These are phyloP conservation scores for Epinotia demarniana DNA, from an alignment of 2,888 invertebrate species.

Conservation along the genomic window DNA sequence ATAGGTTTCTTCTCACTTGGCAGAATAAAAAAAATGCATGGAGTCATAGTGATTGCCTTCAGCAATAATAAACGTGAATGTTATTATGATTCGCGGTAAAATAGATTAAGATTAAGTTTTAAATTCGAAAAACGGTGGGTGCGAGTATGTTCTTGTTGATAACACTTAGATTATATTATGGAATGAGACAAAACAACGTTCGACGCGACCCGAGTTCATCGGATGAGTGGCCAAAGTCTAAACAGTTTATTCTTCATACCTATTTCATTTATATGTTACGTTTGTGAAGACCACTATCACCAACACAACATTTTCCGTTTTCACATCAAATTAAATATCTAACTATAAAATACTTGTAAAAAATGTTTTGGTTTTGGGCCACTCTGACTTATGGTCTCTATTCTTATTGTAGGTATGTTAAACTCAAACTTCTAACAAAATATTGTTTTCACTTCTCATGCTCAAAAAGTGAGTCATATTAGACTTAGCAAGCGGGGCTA, in stretches of 20 bases:
- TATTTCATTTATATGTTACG: neutral
- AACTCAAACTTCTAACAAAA: neutral
- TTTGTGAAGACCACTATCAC: neutral
- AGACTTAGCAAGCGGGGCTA: too few relatives aligned
- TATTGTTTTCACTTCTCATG: too few relatives aligned
- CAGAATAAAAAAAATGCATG: neutral
- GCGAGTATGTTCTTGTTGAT: neutral
- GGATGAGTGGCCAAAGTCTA: too few relatives aligned
- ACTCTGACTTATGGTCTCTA: neutral
- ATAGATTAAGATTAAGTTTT: conserved; percentile 4
- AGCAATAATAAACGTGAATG: neutral
- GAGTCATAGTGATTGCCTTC: neutral
- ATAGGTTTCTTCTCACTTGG: neutral
- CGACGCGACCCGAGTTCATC: too few relatives aligned
- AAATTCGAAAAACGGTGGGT: too few relatives aligned
- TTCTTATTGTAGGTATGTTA: neutral
- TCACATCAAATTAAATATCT: neutral
- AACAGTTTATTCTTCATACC: too few relatives aligned
- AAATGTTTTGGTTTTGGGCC: neutral
- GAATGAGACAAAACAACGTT: too few relatives aligned
- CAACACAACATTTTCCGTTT: neutral
- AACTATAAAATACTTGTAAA: neutral
- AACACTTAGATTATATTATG: neutral
- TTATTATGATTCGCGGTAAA: conserved; percentile 3
- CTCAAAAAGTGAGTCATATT: too few relatives aligned